Evolutionary conservation across 2,113 vertebrate species (phyloP).

Genomic region (Notiomystis cincta): DNA sequence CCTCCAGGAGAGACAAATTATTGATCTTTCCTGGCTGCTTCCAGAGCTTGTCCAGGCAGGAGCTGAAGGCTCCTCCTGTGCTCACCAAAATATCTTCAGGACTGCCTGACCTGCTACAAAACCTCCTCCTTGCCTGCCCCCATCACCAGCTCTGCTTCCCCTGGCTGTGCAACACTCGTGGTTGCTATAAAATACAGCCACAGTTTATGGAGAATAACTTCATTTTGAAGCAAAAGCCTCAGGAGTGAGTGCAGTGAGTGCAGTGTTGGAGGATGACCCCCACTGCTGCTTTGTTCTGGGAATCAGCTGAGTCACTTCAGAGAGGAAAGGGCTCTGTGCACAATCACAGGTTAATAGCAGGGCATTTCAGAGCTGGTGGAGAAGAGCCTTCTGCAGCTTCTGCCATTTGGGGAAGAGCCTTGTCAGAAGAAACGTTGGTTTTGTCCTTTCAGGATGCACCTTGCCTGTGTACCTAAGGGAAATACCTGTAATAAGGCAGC

Average conservation of each 20-base stretch:
- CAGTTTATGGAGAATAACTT: not conserved
- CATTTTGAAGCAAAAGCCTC: not conserved
- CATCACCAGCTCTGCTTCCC: not conserved
- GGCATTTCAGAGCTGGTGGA: not conserved
- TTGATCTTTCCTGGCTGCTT: constrained; percentile 11
- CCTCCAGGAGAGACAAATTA: constrained; percentile 25
- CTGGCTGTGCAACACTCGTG: not conserved
- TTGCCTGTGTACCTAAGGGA: not conserved
- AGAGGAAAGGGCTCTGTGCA: not conserved
- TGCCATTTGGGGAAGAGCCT: not conserved
- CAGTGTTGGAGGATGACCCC: not conserved
- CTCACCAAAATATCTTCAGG: not conserved
- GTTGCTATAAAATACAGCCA: not conserved
- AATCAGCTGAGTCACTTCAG: not conserved
- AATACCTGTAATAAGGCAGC: not conserved
- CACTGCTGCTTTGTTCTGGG: not conserved
- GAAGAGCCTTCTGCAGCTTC: not conserved
- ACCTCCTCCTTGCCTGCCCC: not conserved
- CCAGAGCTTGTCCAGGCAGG: not conserved
- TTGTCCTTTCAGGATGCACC: not conserved
- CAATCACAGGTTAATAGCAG: not conserved
- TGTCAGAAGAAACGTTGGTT: not conserved
- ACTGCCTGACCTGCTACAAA: not conserved
- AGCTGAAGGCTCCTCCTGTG: not conserved
- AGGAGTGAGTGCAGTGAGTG: not conserved